These are phyloP conservation scores for Chamaetylas fuelleborni DNA, from an alignment of 2,113 vertebrate genomes.

Conservation along the genomic window DNA sequence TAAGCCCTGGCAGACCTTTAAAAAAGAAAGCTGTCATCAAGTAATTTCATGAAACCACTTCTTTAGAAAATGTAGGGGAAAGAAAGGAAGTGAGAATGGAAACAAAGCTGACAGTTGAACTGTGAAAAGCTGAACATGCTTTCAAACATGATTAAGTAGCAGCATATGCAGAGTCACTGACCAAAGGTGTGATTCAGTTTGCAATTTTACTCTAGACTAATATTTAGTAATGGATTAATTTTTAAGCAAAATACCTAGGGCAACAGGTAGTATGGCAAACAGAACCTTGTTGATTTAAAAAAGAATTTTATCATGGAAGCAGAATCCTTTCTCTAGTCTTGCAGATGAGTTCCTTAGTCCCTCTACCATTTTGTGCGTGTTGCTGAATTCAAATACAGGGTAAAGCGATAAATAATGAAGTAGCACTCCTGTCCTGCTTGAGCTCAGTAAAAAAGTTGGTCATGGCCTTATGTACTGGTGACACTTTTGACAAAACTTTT, in stretches of 20 bases:
- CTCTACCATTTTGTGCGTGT: background rate
- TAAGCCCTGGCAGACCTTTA: background rate
- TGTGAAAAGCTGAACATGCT: background rate
- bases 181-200: background rate
- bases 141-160: background rate
- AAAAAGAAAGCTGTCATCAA: background rate
- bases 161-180: background rate
- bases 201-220: background rate
- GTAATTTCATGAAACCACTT: background rate
- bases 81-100: background rate
- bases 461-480: background rate
- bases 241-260: background rate
- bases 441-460: background rate
- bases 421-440: background rate
- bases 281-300: background rate
- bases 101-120: background rate
- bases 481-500: background rate
- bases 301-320: background rate
- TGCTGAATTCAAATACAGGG: background rate
- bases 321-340: background rate
- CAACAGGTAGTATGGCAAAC: background rate
- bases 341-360: background rate
- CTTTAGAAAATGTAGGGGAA: background rate
- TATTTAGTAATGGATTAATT: slow-evolving; percentile 9
- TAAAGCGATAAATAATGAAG: background rate